phyloP scores from a whole-genome alignment of 1,140 invertebrate genomes.

The Sesamia nonagrioides region DNA sequence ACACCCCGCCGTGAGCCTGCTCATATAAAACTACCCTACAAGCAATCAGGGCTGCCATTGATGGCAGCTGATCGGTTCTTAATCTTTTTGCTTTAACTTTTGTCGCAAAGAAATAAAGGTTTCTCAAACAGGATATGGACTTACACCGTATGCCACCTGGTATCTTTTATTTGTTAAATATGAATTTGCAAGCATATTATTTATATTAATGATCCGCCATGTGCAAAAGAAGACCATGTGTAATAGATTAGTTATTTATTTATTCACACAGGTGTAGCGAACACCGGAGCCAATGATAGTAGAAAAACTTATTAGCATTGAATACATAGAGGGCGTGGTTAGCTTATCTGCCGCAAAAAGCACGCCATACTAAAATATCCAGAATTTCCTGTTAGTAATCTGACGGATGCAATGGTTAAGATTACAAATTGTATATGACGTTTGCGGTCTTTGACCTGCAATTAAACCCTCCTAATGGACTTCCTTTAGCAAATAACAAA shows the following conservation, averaged over 20 bases:
- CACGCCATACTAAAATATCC: background rate
- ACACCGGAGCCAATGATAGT: slow-evolving; percentile 5
- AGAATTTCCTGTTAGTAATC: background rate
- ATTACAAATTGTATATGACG: slow-evolving; percentile 5
- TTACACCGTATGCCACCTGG: slow-evolving; percentile 20
- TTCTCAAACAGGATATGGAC: slow-evolving; percentile 1
- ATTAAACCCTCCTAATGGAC: background rate
- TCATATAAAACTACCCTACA: slow-evolving; percentile 44
- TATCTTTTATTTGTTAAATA: slow-evolving; percentile 25
- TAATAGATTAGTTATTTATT: slow-evolving; percentile 16
- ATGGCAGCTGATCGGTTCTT: slow-evolving; percentile 30
- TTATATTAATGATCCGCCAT: slow-evolving; percentile 3
- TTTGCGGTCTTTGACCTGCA: background rate
- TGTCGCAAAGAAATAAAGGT: background rate
- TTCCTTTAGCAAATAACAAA: background rate
- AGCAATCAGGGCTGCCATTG: slow-evolving; percentile 1
- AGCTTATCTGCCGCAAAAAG: slow-evolving; percentile 5
- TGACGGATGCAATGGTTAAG: background rate
- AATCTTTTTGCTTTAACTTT: slow-evolving; percentile 34
- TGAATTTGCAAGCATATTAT: background rate
- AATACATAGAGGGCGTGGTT: slow-evolving; percentile 26
- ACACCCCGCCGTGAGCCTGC: background rate
- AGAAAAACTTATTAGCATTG: slow-evolving; percentile 24
- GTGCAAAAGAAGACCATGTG: background rate
- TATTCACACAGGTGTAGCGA: slow-evolving; percentile 35